These are phyloP conservation scores for Brachionus sp. DNA, from an alignment of 1,140 invertebrate species.

Conservation along the genomic window DNA sequence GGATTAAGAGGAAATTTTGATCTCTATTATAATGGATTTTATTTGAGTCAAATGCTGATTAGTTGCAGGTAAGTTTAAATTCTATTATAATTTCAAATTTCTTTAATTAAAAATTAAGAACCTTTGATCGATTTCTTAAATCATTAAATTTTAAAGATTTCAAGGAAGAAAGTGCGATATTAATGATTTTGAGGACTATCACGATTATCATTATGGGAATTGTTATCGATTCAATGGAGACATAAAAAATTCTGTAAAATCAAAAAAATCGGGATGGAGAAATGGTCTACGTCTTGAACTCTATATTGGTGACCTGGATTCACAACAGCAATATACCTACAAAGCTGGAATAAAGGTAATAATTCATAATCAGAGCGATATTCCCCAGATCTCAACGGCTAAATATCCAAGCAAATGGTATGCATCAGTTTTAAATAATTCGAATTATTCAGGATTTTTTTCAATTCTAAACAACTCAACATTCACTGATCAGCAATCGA, in stretches of 20 bases:
- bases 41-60: constrained; percentile 5
- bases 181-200: constrained; percentile 23
- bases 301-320: neutral
- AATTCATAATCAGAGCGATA: neutral
- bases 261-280: neutral
- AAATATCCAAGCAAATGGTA: constrained; percentile 2
- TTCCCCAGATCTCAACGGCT: neutral
- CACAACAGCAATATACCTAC: neutral
- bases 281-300: neutral
- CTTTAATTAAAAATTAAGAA: neutral
- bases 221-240: constrained; percentile 46
- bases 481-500: neutral
- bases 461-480: neutral
- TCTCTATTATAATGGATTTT: constrained; percentile 7
- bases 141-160: neutral
- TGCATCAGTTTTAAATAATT: neutral
- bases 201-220: constrained; percentile 46
- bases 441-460: neutral
- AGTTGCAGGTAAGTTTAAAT: constrained; percentile 34
- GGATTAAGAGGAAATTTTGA: neutral
- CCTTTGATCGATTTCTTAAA: neutral
- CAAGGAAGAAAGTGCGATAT: constrained; percentile 45
- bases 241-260: neutral
- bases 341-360: constrained; percentile 1
- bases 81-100: neutral